These are phyloP conservation scores for Pachyrhynchus sulphureomaculatus DNA, from an alignment of 1,140 invertebrate genomes.

Conservation along the genomic window DNA sequence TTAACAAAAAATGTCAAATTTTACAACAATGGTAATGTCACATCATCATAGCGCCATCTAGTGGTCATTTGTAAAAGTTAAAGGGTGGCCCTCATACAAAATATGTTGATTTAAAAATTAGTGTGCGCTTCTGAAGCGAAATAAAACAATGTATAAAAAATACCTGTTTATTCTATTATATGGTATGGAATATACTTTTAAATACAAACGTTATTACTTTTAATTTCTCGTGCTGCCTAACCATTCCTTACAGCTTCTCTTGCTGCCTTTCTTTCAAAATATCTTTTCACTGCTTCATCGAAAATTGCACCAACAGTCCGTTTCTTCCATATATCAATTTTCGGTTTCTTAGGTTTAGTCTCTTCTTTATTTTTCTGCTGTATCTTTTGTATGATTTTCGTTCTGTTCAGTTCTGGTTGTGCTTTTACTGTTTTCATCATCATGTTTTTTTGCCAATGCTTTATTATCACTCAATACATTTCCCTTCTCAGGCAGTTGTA, in stretches of 20 bases:
- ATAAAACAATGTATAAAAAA: too few species aligned
- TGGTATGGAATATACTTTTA: too few species aligned
- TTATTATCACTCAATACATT: conserved; percentile 29
- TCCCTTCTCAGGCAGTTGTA: conserved; percentile 20
- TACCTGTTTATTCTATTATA: too few species aligned
- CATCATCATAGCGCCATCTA: too few species aligned
- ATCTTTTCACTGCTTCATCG: conserved; percentile 76
- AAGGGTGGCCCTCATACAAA: too few species aligned
- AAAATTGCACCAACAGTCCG: conserved; percentile 79
- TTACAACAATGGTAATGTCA: too few species aligned
- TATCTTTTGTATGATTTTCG: conserved; percentile 19
- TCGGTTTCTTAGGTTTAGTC: conserved; percentile 52
- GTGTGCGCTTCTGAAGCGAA: too few species aligned
- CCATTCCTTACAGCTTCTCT: conserved; percentile 30
- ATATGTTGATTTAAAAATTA: too few species aligned
- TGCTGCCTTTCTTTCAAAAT: conserved; percentile 71
- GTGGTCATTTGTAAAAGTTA: too few species aligned
- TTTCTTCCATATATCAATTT: conserved; percentile 79
- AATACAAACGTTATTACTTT: too few species aligned
- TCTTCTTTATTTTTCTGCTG: conserved; percentile 34
- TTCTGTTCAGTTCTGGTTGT: conserved; percentile 30
- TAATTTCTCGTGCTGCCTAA: too few species aligned
- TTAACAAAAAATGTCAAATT: too few species aligned
- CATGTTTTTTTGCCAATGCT: conserved; percentile 23
- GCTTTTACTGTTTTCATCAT: conserved; percentile 32